These are phyloP conservation scores for Pangasianodon hypophthalmus DNA, from an alignment of 2,113 vertebrate genomes.

Conservation along the genomic window DNA sequence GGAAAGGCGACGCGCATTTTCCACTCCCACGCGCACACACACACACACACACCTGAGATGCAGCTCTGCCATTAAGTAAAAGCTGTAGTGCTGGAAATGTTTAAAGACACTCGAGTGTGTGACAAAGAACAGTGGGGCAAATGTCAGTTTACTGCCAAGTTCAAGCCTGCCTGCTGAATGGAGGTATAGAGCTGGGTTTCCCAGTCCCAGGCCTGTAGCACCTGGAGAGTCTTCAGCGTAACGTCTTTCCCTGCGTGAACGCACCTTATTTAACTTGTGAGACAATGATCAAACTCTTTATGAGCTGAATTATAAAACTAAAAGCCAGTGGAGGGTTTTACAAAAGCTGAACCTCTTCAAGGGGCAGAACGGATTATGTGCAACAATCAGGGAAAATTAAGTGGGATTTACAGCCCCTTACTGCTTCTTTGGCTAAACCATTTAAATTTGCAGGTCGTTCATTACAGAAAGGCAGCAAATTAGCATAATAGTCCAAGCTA, in stretches of 20 bases:
- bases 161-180: neutral
- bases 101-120: constrained; percentile 6
- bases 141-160: neutral
- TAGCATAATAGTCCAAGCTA: neutral
- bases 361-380: neutral
- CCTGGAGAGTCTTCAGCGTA: neutral
- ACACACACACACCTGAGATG: constrained; percentile 11
- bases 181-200: neutral
- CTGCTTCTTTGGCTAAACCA: neutral
- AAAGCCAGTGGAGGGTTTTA: neutral
- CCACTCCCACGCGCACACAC: neutral
- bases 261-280: constrained; percentile 41
- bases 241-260: constrained; percentile 4
- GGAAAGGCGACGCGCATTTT: neutral
- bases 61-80: neutral
- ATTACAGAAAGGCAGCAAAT: neutral
- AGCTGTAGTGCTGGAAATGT: neutral
- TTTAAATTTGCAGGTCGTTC: neutral
- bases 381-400: neutral
- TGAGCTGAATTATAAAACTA: neutral
- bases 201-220: neutral
- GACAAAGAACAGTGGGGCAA: constrained; percentile 6
- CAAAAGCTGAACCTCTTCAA: neutral
- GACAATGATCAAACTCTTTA: neutral
- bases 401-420: neutral